phyloP scores from a whole-genome alignment of 2,888 invertebrate genomes.

The Dexiosoma caninum region DNA sequence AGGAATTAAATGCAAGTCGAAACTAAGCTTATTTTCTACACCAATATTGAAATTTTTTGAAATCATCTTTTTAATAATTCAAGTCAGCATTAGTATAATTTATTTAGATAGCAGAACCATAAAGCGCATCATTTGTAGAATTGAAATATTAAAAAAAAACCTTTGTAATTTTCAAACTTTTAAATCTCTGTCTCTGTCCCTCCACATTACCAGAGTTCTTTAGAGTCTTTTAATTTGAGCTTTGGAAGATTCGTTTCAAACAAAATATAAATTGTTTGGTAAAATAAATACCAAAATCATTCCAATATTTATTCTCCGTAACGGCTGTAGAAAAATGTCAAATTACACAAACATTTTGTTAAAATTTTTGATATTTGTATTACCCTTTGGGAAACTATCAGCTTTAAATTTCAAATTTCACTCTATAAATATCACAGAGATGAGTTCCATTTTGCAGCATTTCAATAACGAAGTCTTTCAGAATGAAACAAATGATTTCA shows the following conservation, averaged over 20 bases:
- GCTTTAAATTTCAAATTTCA: neutral
- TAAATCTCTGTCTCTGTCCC: neutral
- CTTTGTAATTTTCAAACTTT: too few relatives aligned
- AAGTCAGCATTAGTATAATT: too few relatives aligned
- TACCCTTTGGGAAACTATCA: neutral
- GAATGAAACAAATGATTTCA: neutral
- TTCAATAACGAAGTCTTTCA: conserved; percentile 38
- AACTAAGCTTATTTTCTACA: too few relatives aligned
- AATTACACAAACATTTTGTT: neutral
- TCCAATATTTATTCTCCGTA: neutral
- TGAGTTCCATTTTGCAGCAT: conserved; percentile 31
- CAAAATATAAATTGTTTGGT: neutral
- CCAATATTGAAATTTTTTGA: too few relatives aligned
- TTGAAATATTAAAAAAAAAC: too few relatives aligned
- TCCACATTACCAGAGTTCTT: neutral
- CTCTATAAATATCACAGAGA: conserved; percentile 14
- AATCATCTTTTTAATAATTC: too few relatives aligned
- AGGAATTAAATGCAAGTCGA: too few relatives aligned
- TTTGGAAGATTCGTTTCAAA: neutral
- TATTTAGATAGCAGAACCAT: too few relatives aligned
- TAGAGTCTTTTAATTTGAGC: neutral
- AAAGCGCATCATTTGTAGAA: too few relatives aligned
- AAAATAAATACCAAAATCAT: neutral
- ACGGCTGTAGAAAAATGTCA: neutral
- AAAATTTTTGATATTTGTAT: neutral